Evolutionary conservation across 2,888 invertebrate genomes (phyloP).

Genomic region (Ametastegia equiseti): DNA sequence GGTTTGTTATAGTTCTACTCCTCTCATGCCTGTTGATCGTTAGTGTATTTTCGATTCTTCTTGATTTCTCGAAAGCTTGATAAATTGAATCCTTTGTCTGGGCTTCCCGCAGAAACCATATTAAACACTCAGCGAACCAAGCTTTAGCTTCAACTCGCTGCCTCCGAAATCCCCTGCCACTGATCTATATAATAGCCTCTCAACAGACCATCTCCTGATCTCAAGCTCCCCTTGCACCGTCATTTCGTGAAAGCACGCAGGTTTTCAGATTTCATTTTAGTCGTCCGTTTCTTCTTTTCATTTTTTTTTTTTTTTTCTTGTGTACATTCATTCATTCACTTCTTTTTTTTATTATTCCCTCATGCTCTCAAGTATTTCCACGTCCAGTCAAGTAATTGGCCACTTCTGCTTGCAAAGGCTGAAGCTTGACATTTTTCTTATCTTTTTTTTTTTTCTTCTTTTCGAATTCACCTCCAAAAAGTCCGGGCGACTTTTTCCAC

Average conservation of each 20-base stretch:
- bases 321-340: neutral
- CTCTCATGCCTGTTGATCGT: slow-evolving; percentile 21
- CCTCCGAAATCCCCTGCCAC: slow-evolving; percentile 54
- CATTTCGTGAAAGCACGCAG: slow-evolving; percentile 34
- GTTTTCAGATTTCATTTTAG: slow-evolving; percentile 33
- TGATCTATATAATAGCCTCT: slow-evolving; percentile 56
- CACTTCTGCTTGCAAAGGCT: slow-evolving; percentile 23
- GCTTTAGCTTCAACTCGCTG: slow-evolving; percentile 53
- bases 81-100: slow-evolving; percentile 54
- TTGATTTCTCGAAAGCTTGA: slow-evolving; percentile 51
- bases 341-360: slow-evolving; percentile 28
- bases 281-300: slow-evolving; percentile 12
- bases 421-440: slow-evolving; percentile 22
- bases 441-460: neutral
- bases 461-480: neutral
- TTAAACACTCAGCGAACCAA: slow-evolving; percentile 54
- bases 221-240: slow-evolving; percentile 51
- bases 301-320: slow-evolving; percentile 25
- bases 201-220: slow-evolving; percentile 54
- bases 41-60: slow-evolving; percentile 31
- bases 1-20: slow-evolving; percentile 15
- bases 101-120: slow-evolving; percentile 54
- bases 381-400: slow-evolving; percentile 39
- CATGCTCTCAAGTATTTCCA: slow-evolving; percentile 22
- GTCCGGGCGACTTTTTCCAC: neutral